phyloP scores from a whole-genome alignment of 2,888 invertebrate species.

The Drosophila mimica region DNA sequence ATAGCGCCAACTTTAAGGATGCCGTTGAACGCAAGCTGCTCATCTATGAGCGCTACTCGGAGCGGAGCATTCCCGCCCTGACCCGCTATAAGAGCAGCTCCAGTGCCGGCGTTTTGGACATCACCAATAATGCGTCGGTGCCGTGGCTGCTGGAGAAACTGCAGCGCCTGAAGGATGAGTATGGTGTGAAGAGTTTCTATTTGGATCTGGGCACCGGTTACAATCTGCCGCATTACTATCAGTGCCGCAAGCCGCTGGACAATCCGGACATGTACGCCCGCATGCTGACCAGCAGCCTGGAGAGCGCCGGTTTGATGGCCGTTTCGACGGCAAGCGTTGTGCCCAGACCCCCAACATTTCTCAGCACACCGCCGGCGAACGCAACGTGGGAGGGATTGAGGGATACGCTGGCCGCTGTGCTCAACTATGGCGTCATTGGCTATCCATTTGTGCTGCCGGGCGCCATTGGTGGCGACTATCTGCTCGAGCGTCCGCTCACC shows the following conservation, averaged over 20 bases:
- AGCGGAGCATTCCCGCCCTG: slow-evolving; percentile 92
- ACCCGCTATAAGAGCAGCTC: slow-evolving; percentile 92
- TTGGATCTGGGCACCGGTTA: slow-evolving; percentile 93
- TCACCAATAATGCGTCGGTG: slow-evolving; percentile 92
- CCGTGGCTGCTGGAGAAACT: slow-evolving; percentile 93
- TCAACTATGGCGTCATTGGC: slow-evolving; percentile 95
- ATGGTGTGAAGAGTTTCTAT: slow-evolving; percentile 94
- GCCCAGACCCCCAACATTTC: slow-evolving; percentile 94
- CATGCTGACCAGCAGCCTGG: slow-evolving; percentile 86
- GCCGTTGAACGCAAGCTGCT: slow-evolving; percentile 91
- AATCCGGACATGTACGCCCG: slow-evolving; percentile 94
- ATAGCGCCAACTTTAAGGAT: slow-evolving; percentile 92
- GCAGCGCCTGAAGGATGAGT: slow-evolving; percentile 89
- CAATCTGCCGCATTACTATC: slow-evolving; percentile 94
- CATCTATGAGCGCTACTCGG: slow-evolving; percentile 92
- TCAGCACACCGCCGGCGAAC: slow-evolving; percentile 93
- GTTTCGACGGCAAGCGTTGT: slow-evolving; percentile 93
- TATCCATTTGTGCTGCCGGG: slow-evolving; percentile 97
- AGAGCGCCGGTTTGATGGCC: slow-evolving; percentile 89
- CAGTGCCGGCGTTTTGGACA: slow-evolving; percentile 94
- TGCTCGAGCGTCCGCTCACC: slow-evolving; percentile 86
- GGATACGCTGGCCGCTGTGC: slow-evolving; percentile 93
- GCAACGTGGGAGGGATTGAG: slow-evolving; percentile 95
- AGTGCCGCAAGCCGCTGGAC: slow-evolving; percentile 89
- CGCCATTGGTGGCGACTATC: slow-evolving; percentile 95